Percentiles rank a stretch among this genome's conserved stretches.
These are phyloP conservation scores for Formica selysi DNA, from an alignment of 1,140 invertebrate genomes.

Conservation along the genomic window DNA sequence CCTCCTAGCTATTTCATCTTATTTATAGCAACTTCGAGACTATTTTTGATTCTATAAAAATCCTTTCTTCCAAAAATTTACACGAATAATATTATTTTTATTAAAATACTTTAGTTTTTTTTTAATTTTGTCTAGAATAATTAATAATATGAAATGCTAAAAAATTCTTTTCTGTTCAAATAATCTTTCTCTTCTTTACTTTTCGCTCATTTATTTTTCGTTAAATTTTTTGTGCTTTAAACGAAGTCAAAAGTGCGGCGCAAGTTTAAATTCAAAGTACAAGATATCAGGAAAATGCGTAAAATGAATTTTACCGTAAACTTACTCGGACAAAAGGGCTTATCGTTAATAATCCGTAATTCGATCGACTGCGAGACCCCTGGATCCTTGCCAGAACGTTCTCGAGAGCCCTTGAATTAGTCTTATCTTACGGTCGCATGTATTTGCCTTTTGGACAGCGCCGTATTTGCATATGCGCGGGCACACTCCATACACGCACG, in stretches of 20 bases:
- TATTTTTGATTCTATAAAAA: neutral
- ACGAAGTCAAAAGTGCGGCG: neutral
- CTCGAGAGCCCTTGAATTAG: constrained; percentile 57
- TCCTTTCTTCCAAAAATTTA: neutral
- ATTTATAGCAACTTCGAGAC: neutral
- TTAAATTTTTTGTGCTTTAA: neutral
- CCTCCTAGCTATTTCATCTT: neutral
- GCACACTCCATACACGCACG: constrained; percentile 78
- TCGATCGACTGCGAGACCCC: constrained; percentile 39
- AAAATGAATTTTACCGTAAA: constrained; percentile 19
- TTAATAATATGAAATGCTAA: neutral
- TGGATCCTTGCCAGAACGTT: neutral
- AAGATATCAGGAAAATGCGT: neutral
- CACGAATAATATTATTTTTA: neutral
- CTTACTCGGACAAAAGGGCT: neutral
- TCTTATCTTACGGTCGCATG: constrained; percentile 80
- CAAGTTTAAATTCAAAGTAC: constrained; percentile 29
- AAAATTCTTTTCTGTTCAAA: neutral
- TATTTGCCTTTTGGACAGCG: constrained; percentile 80
- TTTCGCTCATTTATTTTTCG: neutral
- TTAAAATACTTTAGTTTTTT: neutral
- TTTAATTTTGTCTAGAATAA: neutral
- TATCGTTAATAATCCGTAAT: constrained; percentile 42
- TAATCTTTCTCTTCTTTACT: neutral
- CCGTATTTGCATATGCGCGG: constrained; percentile 81